Evolutionary conservation across 2,797 vertebrate species (phyloP), one percentile per base, ranked within the genome.

Genomic region (Hafferia zeledoni): DNA sequence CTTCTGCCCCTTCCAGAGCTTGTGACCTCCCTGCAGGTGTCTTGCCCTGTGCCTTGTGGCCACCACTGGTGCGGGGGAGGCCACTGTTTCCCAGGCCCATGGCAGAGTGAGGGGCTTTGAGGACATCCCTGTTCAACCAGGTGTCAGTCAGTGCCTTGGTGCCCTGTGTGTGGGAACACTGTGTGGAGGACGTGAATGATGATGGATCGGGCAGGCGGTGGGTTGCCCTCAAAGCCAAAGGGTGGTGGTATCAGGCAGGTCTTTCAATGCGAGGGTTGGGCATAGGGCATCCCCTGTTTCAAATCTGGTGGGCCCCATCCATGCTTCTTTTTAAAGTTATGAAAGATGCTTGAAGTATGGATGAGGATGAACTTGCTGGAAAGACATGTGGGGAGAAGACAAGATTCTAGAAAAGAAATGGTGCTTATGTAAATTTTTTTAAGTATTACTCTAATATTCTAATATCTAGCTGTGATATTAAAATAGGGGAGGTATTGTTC

Each of bases 161-260:
- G 31, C 30, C 10, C 0, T 0, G 15, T 1, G 41, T 35, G 52
- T 0, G 2, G 50, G 33, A 47, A 0, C 0, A 1, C 37, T 8
- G 28, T 7, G 37, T 0, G 2, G 22, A 33, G 37, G 24, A 72
- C 11, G 10, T n/a, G 70, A 33, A 6, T 25, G 44, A 19, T 15
- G 22, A 13, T 27, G 20, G 20, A 23, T 37, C 49, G 30, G 41
- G 31, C 13, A 41, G 35, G 43, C 3, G 5, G 11, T 2, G 6
- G 18, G 35, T 17, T 69, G 28, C 20, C 8, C 14, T 60, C 5
- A 2, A 31, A 18, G 17, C 35, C 11, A 1, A 35, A 27, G 31
- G 3, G 0, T 44, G n/a, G 5, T n/a, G n/a, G 16, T 44, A 9
- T 41, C 31, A 11, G 61, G 30, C 24, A 33, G 18, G 24, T 37